Conservation (phyloP, 2,797 vertebrate genomes). For the Propithecus deckenii region DNA sequence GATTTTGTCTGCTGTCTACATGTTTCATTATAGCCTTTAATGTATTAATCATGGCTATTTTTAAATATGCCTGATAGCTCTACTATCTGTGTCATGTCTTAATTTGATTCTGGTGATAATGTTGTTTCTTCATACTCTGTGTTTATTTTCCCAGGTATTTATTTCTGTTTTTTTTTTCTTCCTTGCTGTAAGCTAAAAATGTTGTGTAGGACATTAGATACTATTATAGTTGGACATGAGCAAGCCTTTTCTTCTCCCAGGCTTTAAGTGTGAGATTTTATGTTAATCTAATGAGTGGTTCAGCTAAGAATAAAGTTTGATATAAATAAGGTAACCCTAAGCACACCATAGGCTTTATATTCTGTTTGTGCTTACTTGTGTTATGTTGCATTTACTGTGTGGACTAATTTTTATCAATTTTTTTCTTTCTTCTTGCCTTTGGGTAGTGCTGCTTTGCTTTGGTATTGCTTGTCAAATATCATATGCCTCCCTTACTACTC, state of each 20-base stretch:
- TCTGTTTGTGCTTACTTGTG: not conserved
- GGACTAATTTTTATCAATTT: not conserved
- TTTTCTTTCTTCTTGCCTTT: not conserved
- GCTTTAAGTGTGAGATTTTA: not conserved
- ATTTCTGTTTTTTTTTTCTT: not conserved
- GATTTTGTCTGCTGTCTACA: not conserved
- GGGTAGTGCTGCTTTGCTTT: not conserved
- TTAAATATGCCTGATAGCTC: not conserved
- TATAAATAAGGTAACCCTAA: not conserved
- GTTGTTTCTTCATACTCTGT: not conserved
- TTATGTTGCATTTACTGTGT: not conserved
- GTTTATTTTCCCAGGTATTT: not conserved
- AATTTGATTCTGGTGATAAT: not conserved
- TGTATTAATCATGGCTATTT: not conserved
- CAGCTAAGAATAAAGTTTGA: not conserved
- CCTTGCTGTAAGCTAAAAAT: not conserved
- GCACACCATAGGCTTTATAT: not conserved
- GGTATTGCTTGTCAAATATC: not conserved
- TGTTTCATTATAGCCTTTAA: not conserved
- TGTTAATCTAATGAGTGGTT: not conserved
- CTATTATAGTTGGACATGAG: not conserved
- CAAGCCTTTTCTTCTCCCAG: not conserved
- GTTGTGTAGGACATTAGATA: not conserved
- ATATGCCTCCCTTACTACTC: no score
- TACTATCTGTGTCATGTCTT: not conserved